These are phyloP conservation scores for Lepidocyrtinus sp. DNA, from an alignment of 2,888 invertebrate genomes.

Conservation along the genomic window DNA sequence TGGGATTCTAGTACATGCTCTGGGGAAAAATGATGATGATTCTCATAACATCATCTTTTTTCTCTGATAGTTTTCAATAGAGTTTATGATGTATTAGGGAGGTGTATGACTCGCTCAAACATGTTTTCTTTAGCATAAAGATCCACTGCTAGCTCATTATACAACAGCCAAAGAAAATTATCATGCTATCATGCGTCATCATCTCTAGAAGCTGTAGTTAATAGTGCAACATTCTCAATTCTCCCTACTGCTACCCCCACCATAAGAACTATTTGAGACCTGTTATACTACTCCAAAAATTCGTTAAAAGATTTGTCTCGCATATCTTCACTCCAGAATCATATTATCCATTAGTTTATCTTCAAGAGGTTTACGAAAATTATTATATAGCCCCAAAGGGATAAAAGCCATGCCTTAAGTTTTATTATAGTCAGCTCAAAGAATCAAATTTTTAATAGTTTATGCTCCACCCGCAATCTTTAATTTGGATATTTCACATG, in stretches of 20 bases:
- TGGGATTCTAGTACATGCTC: conserved; percentile 30
- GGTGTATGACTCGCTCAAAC: conserved; percentile 7
- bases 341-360: too few species aligned
- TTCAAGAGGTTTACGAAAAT: too few species aligned
- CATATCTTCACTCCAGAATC: too few species aligned
- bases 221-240: not conserved
- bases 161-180: conserved; percentile 19
- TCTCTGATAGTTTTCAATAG: conserved; percentile 41
- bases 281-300: too few species aligned
- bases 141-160: conserved; percentile 22
- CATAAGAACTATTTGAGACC: too few species aligned
- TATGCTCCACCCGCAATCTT: too few species aligned
- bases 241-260: not conserved
- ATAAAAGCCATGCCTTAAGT: too few species aligned
- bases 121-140: conserved; percentile 30
- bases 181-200: conserved; percentile 14
- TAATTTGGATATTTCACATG: too few species aligned
- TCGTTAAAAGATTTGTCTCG: too few species aligned
- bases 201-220: not conserved
- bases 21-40: conserved; percentile 30
- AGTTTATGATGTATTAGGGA: conserved; percentile 30
- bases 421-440: too few species aligned
- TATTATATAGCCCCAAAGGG: too few species aligned
- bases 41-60: conserved; percentile 44
- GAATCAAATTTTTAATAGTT: too few species aligned